phyloP scores from a whole-genome alignment of 92 coral and sea anemone genomes.

The Plumapathes pennacea region DNA sequence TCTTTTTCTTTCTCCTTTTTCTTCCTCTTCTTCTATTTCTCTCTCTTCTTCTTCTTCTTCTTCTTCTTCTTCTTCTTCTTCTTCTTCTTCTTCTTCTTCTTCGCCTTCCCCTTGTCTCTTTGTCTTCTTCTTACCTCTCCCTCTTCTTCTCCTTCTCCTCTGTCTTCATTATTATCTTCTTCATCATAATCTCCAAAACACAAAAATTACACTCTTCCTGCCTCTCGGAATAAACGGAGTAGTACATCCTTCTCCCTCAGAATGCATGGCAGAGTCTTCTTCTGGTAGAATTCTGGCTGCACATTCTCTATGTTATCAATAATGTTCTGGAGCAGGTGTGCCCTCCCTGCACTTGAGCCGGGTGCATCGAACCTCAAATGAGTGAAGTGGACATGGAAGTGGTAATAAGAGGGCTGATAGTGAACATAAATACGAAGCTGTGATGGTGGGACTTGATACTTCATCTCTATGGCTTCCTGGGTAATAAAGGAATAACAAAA shows the following conservation, averaged over 20 bases:
- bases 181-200: not conserved
- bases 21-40: not conserved
- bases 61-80: not conserved
- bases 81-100: not conserved
- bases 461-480: conserved; percentile 68
- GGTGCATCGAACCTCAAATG: conserved; percentile 92
- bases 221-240: conserved; percentile 38
- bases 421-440: conserved; percentile 89
- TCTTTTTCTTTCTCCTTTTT: not conserved
- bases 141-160: not conserved
- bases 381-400: conserved; percentile 94
- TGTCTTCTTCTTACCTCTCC: no score
- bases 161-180: not conserved
- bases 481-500: conserved; percentile 1
- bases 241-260: conserved; percentile 78
- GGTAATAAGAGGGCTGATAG: conserved; percentile 96
- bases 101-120: not conserved
- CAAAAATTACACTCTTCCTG: conserved; percentile 24
- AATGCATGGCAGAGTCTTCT: conserved; percentile 76
- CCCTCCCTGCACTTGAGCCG: conserved; percentile 79
- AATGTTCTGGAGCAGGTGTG: conserved; percentile 87
- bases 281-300: conserved; percentile 67
- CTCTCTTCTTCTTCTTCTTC: not conserved
- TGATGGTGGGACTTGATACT: conserved; percentile 66
- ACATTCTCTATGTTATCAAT: conserved; percentile 90